Evolutionary conservation across 2,797 vertebrate species (phyloP).

Genomic region (Zenarchopterus dispar): DNA sequence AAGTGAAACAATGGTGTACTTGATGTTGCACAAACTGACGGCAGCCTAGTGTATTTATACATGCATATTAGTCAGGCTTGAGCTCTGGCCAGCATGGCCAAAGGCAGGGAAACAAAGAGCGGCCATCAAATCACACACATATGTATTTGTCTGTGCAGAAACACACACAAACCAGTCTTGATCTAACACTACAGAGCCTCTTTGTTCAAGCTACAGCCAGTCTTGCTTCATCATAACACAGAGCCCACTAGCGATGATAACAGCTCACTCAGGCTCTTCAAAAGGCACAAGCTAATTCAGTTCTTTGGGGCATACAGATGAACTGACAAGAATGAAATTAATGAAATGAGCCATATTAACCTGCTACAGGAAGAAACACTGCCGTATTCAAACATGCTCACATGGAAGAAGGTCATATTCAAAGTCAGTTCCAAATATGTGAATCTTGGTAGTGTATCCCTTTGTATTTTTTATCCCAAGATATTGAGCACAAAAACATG

Average conservation of each 20-base stretch:
- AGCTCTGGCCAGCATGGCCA: constrained; percentile 71
- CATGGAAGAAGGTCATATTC: not conserved
- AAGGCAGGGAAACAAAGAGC: constrained; percentile 76
- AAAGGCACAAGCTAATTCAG: constrained; percentile 62
- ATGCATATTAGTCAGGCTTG: constrained; percentile 79
- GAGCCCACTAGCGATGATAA: constrained; percentile 58
- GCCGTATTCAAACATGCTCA: too few species aligned
- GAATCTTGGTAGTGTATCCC: not conserved
- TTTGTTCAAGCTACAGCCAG: constrained; percentile 68
- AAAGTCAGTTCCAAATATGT: constrained; percentile 16
- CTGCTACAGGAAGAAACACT: constrained; percentile 43
- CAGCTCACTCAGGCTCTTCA: constrained; percentile 63
- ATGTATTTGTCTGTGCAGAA: constrained; percentile 25
- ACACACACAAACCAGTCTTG: constrained; percentile 34
- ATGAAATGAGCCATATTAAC: constrained; percentile 52
- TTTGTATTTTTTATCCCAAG: too few species aligned
- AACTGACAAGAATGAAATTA: constrained; percentile 49
- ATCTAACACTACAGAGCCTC: constrained; percentile 71
- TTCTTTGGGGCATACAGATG: constrained; percentile 51
- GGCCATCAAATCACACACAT: constrained; percentile 66
- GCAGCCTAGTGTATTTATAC: constrained; percentile 80
- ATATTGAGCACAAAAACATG: too few species aligned
- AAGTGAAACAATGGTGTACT: constrained; percentile 75
- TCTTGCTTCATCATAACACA: constrained; percentile 53
- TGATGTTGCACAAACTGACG: constrained; percentile 72